Conservation (phyloP, 2,888 invertebrate species). For the Pharmacophagus antenor region DNA sequence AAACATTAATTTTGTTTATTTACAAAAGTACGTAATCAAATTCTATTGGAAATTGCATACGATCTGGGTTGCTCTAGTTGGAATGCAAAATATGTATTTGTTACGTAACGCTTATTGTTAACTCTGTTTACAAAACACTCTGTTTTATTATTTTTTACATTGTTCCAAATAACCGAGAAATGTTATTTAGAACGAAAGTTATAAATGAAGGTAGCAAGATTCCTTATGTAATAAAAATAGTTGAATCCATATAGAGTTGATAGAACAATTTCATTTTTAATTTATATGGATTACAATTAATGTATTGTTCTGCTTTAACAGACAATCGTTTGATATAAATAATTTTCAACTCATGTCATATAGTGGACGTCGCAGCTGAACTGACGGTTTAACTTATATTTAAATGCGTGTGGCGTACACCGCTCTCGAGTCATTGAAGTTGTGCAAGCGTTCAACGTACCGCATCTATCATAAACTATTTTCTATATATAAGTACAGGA, state of each 20-base stretch:
- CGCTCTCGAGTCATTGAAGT: constrained; percentile 1
- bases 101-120: constrained; percentile 22
- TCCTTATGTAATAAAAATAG: neutral
- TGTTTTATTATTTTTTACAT: neutral
- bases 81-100: constrained; percentile 24
- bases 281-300: neutral
- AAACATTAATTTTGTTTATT: too few relatives aligned
- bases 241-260: neutral
- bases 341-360: neutral
- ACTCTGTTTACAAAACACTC: constrained; percentile 5
- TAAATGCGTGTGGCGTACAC: constrained; percentile 1
- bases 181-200: neutral
- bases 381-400: constrained; percentile 10
- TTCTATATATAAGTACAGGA: neutral
- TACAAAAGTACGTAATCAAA: neutral
- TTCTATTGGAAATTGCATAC: neutral
- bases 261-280: neutral
- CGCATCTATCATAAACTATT: neutral
- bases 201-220: neutral
- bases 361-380: neutral
- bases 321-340: neutral
- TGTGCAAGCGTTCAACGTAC: neutral
- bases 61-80: constrained; percentile 4
- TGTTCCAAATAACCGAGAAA: neutral
- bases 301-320: neutral